Base-by-base conservation (phyloP, 2,888 invertebrate species). In the Fragum sueziense region DNA sequence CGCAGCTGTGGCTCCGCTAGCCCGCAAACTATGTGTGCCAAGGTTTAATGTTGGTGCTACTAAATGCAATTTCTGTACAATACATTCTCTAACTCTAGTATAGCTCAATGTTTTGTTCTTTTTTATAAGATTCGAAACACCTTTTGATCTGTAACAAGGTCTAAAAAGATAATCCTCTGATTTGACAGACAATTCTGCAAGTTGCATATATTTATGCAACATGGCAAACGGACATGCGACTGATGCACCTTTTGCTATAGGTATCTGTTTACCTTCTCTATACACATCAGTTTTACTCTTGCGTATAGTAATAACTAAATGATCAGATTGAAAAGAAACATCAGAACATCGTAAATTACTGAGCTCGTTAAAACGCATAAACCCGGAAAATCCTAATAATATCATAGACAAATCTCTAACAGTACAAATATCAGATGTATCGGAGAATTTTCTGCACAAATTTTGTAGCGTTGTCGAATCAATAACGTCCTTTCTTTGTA, bases 231-330 rank as follows among this genome's bases (percentile, higher is more conserved):
- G 85, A 78, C 85, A 85, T 0, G 80, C 84, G 7, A 61, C 37
- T n/a, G 80, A 62, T 6, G 9, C 17, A 29, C 83, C 85, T 72
- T 83, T 85, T 11, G 69, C 27, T 31, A 85, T 65, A 25, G 78
- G 61, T 20, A 83, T 67, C 27, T 85, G 71, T 33, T 65, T 70
- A 22, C 80, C 80, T 0, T 34, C 14, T 25, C 79, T 61, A 47
- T 82, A 85, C 61, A 84, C 79, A 69, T 83, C 82, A n/a, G 84
- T 84, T 54, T 84, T 84, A 74, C 84, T 75, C n/a, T n/a, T n/a
- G n/a, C n/a, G n/a, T n/a, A n/a, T n/a, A n/a, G n/a, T n/a, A n/a
- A n/a, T n/a, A n/a, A n/a, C n/a, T n/a, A n/a, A n/a, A n/a, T n/a
- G n/a, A n/a, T n/a, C n/a, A n/a, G n/a, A n/a, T n/a, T n/a, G n/a